Percentiles rank a stretch among this genome's conserved stretches.
phyloP scores from a whole-genome alignment of 1,140 invertebrate species.

The Hyles vespertilio region DNA sequence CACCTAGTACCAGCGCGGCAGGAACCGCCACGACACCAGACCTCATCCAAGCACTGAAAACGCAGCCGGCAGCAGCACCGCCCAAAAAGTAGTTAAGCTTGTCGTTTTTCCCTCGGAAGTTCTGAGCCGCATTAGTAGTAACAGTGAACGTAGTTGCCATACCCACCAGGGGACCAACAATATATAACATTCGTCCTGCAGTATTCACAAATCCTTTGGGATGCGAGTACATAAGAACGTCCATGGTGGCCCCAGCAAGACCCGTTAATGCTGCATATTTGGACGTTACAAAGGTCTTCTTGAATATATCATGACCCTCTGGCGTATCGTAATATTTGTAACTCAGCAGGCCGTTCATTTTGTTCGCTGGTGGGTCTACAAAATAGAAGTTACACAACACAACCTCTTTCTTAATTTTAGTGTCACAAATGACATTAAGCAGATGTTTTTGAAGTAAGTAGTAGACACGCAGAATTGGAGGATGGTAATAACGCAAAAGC shows the following conservation, averaged over 20 bases:
- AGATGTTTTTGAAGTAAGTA: no score
- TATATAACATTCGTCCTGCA: conserved; percentile 63
- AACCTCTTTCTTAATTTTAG: neutral
- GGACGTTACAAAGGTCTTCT: conserved; percentile 78
- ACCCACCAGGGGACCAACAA: conserved; percentile 77
- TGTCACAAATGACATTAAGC: conserved; percentile 1
- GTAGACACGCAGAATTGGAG: no score
- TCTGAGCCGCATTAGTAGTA: conserved; percentile 76
- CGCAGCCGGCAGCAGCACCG: conserved; percentile 75
- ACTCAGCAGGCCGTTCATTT: conserved; percentile 36
- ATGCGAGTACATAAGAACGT: conserved; percentile 77
- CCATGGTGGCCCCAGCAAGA: conserved; percentile 70
- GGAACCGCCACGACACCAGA: conserved; percentile 38
- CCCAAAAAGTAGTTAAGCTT: conserved; percentile 78
- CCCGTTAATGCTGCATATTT: conserved; percentile 76
- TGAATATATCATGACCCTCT: conserved; percentile 80
- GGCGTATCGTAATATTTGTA: conserved; percentile 83
- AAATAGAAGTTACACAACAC: conserved; percentile 59
- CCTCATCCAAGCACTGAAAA: conserved; percentile 77
- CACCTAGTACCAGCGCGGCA: conserved; percentile 52
- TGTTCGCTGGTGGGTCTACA: conserved; percentile 11
- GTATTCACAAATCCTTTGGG: conserved; percentile 68
- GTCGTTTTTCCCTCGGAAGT: conserved; percentile 81
- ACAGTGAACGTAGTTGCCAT: conserved; percentile 80
- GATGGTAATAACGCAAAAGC: no score